Base-by-base conservation (phyloP, 2,888 invertebrate species). In the Sinopyrophorus schimmeli region DNA sequence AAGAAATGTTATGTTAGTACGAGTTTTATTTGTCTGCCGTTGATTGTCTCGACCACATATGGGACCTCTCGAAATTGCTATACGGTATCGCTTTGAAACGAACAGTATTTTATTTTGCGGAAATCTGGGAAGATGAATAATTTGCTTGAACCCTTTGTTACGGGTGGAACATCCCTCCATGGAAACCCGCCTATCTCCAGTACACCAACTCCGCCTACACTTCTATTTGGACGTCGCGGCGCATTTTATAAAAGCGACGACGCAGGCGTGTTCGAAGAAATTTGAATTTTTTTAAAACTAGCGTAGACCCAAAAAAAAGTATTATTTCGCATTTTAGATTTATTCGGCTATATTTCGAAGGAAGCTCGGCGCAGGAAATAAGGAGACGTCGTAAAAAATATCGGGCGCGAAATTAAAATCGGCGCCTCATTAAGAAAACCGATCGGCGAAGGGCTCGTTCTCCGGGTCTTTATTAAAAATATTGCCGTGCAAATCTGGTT, bases 71-170 rank as follows among this genome's bases (percentile, higher is more conserved):
- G 49, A 38, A 30, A 24, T 23, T 16, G 53, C 57, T 54, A 52
- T 60, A 49, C 62, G n/a, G 62, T 62, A 60, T 63, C 61, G 60
- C 57, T 60, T 61, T 58, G 60, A 47, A 61, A 58, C 58, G 62
- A 62, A 64, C 63, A 61, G 66, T 67, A 68, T 67, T 64, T 67
- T 68, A 66, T 66, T 62, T 65, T 61, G 63, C 62, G 68, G 65
- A 71, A 71, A 72, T 72, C 70, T 71, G 67, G 60, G 61, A 66
- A 70, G 71, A 72, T 72, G 70, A 72, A 72, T 72, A 72, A 70
- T 68, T 71, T 69, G 67, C 65, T 63, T 60, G 68, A 69, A 70
- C 70, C 71, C 69, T 72, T 72, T 70, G 70, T 70, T 65, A 63
- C 65, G 62, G 58, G 69, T 66, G 69, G 70, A 71, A 67, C 67